Percentiles rank a stretch among this genome's conserved stretches.
phyloP scores from a whole-genome alignment of 2,113 vertebrate species.

The Xiphorhynchus elegans region DNA sequence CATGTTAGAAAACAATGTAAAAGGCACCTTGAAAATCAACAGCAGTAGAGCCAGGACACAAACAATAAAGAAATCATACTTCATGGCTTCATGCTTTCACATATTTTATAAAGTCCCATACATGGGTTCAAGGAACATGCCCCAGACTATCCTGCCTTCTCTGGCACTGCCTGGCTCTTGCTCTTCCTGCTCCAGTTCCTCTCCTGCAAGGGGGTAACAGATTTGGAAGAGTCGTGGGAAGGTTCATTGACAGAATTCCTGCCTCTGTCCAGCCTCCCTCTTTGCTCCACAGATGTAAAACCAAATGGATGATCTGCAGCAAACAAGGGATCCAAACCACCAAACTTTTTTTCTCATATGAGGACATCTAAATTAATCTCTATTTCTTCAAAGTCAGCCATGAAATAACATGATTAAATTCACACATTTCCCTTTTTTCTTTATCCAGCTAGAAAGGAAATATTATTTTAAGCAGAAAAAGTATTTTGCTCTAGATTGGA shows the following conservation, averaged over 20 bases:
- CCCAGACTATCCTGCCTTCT: background rate
- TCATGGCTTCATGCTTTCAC: background rate
- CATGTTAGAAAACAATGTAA: background rate
- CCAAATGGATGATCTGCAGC: background rate
- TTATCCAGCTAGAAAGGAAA: background rate
- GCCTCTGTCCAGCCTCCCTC: background rate
- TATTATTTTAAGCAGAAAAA: background rate
- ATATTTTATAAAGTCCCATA: background rate
- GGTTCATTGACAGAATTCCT: background rate
- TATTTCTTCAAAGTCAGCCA: background rate
- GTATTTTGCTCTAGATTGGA: background rate
- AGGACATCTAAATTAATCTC: background rate
- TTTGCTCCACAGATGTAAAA: background rate
- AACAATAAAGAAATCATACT: background rate
- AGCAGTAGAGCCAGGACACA: background rate
- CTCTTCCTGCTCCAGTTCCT: background rate
- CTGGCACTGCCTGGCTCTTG: rapidly evolving
- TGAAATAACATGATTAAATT: background rate
- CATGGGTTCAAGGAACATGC: background rate
- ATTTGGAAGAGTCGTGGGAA: background rate
- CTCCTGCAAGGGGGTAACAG: too few relatives aligned
- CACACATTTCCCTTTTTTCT: background rate
- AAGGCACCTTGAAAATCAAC: conserved; percentile 32
- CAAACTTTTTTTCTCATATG: background rate
- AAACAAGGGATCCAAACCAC: background rate